Evolutionary conservation across 2,113 vertebrate genomes (phyloP).

Genomic region (Anarhynchus alexandrinus): DNA sequence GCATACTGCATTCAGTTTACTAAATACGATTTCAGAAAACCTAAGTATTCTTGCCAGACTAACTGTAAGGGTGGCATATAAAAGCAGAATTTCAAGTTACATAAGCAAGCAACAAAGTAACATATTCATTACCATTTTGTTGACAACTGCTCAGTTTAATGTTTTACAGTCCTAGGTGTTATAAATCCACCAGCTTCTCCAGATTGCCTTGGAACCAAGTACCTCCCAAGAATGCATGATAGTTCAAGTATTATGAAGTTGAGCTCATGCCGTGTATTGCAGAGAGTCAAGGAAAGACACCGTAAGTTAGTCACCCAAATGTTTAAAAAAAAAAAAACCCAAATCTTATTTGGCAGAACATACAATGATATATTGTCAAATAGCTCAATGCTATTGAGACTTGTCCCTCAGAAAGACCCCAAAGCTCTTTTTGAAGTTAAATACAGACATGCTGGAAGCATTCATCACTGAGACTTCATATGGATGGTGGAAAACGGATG

Average conservation of each 20-base stretch:
- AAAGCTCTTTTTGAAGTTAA: neutral
- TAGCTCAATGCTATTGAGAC: neutral
- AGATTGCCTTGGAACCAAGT: neutral
- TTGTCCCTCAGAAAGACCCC: neutral
- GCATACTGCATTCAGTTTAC: neutral
- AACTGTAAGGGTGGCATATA: neutral
- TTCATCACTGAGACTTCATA: neutral
- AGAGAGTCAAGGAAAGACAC: neutral
- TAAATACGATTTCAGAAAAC: neutral
- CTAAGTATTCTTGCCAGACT: neutral
- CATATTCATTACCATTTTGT: accelerated
- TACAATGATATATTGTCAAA: neutral
- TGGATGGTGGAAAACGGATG: neutral
- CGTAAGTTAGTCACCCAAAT: neutral
- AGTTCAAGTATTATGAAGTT: neutral
- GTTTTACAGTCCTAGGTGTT: neutral
- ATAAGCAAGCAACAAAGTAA: neutral
- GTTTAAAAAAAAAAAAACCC: neutral
- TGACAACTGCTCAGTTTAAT: neutral
- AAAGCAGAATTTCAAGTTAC: neutral
- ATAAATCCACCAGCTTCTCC: neutral
- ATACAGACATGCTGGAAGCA: neutral
- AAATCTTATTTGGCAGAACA: neutral
- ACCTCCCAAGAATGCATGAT: neutral
- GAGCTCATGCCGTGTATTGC: neutral